Conservation (phyloP, 2,113 vertebrate species). For the Henicopernis longicauda region DNA sequence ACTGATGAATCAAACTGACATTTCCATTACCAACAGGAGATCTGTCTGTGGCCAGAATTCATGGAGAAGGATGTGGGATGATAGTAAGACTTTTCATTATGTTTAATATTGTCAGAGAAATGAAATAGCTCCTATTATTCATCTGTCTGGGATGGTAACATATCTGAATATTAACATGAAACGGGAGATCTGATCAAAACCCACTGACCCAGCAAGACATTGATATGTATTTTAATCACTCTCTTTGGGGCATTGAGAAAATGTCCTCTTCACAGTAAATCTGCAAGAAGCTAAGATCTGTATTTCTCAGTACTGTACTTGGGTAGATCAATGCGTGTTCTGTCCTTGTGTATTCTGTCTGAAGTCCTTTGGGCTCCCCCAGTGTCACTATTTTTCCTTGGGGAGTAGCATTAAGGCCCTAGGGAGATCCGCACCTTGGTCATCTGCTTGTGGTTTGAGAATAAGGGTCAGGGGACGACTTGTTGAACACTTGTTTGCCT, state of each 20-base stretch:
- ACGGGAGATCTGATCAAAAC: slow-evolving; percentile 22
- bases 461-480: neutral
- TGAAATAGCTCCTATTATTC: slow-evolving; percentile 40
- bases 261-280: neutral
- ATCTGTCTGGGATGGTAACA: neutral
- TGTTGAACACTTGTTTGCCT: neutral
- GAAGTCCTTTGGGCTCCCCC: neutral
- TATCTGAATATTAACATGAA: slow-evolving; percentile 39
- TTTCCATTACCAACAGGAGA: slow-evolving; percentile 65
- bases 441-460: neutral
- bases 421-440: neutral
- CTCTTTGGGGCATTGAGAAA: neutral
- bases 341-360: neutral
- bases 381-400: neutral
- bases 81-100: slow-evolving; percentile 36
- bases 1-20: slow-evolving; percentile 69
- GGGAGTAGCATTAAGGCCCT: neutral
- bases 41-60: slow-evolving; percentile 9
- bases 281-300: neutral
- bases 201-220: slow-evolving; percentile 8
- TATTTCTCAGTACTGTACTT: neutral
- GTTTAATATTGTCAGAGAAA: slow-evolving; percentile 54
- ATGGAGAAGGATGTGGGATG: slow-evolving; percentile 27
- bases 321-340: neutral
- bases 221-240: slow-evolving; percentile 10